Evolutionary conservation across 2,888 invertebrate genomes (phyloP).

Genomic region (Lycocerus yunnanus): DNA sequence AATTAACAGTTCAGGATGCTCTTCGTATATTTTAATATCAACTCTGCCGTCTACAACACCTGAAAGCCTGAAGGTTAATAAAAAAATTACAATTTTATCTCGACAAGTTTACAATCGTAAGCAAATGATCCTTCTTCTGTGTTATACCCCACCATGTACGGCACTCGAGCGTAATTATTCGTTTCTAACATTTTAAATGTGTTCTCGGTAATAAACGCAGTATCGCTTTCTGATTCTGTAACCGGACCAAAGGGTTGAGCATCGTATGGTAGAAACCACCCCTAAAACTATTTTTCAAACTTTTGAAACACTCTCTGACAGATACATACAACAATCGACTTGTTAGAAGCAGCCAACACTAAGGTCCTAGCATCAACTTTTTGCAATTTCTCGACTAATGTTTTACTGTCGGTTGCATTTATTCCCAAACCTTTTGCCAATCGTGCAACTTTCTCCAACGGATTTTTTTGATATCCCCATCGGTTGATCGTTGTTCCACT

Average conservation of each 20-base stretch:
- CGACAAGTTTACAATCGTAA: neutral
- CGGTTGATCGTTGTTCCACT: slow-evolving; percentile 38
- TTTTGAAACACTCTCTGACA: neutral
- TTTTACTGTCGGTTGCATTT: slow-evolving; percentile 18
- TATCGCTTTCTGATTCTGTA: neutral
- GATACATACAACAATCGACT: neutral
- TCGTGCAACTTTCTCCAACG: slow-evolving; percentile 20
- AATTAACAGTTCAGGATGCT: neutral
- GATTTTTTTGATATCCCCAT: slow-evolving; percentile 34
- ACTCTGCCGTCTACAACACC: neutral
- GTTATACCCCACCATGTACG: slow-evolving; percentile 1
- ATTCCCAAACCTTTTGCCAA: slow-evolving; percentile 30
- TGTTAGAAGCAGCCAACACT: neutral
- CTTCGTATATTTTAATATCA: neutral
- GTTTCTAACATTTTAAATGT: neutral
- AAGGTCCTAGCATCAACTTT: slow-evolving; percentile 10
- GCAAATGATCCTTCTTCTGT: slow-evolving; percentile 13
- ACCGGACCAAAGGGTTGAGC: neutral
- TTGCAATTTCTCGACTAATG: slow-evolving; percentile 33
- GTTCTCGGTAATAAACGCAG: slow-evolving; percentile 5
- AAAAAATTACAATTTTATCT: neutral
- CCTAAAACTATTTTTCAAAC: neutral
- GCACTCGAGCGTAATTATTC: neutral
- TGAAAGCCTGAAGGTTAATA: too few relatives aligned
- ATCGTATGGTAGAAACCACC: neutral